These are phyloP conservation scores for Pseudomyrmex sp. DNA, from an alignment of 1,140 invertebrate genomes.

Conservation along the genomic window DNA sequence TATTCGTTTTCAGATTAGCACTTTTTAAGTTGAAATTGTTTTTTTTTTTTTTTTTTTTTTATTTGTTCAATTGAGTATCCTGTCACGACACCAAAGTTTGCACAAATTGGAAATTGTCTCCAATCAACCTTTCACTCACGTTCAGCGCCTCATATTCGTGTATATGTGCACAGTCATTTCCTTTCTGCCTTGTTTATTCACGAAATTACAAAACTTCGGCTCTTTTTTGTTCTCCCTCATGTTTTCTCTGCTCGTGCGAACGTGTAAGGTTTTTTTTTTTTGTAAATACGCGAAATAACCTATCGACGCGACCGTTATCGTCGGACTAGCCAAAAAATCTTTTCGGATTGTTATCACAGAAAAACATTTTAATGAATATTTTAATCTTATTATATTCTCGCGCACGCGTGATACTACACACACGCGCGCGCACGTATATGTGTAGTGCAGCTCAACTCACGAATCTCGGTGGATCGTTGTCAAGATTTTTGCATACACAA, in stretches of 20 bases:
- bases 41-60: conserved; percentile 9
- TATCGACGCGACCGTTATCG: conserved; percentile 55
- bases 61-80: conserved; percentile 58
- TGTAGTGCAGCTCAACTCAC: neutral
- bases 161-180: neutral
- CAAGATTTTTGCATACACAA: no score
- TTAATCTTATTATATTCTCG: conserved; percentile 67
- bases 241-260: conserved; percentile 11
- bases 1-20: conserved; percentile 27
- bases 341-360: conserved; percentile 83
- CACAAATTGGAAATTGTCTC: conserved; percentile 33
- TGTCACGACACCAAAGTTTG: conserved; percentile 61
- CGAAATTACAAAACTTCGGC: conserved; percentile 23
- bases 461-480: neutral
- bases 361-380: conserved; percentile 82
- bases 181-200: neutral
- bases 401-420: neutral
- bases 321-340: conserved; percentile 62
- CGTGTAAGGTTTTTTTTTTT: conserved; percentile 1
- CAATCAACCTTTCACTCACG: conserved; percentile 6
- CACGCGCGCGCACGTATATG: neutral
- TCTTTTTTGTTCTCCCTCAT: neutral
- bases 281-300: conserved; percentile 46
- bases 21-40: conserved; percentile 49
- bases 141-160: neutral